Percentiles rank a stretch among this genome's conserved stretches.
These are phyloP conservation scores for Drosophila biarmipes DNA, from an alignment of 1,140 invertebrate genomes.

Conservation along the genomic window DNA sequence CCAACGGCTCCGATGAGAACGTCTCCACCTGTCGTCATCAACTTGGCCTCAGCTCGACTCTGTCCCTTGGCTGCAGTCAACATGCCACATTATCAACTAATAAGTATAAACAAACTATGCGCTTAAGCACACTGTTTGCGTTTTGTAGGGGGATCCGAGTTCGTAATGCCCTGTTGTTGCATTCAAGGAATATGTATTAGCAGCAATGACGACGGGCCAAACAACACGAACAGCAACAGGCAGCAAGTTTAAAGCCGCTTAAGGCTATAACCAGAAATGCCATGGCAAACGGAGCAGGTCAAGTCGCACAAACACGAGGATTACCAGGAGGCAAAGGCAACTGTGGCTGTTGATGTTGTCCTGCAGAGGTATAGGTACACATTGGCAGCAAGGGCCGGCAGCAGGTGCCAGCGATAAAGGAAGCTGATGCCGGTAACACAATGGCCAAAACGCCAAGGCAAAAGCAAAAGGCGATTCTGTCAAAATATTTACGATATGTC, in stretches of 20 bases:
- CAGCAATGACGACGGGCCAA: constrained; percentile 44
- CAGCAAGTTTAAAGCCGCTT: constrained; percentile 80
- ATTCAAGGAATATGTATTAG: constrained; percentile 41
- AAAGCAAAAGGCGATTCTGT: constrained; percentile 81
- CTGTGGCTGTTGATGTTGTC: constrained; percentile 24
- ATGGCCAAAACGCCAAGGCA: constrained; percentile 73
- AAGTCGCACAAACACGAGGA: constrained; percentile 79
- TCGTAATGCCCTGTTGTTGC: constrained; percentile 22
- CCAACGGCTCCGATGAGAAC: neutral
- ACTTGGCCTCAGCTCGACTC: neutral
- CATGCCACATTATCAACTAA: constrained; percentile 71
- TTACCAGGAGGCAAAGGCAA: constrained; percentile 57
- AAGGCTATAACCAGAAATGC: constrained; percentile 76
- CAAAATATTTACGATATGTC: constrained; percentile 81
- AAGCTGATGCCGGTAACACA: constrained; percentile 57
- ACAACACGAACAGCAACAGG: constrained; percentile 57
- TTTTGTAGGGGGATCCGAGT: constrained; percentile 9
- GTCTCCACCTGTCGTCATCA: constrained; percentile 10
- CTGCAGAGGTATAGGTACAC: neutral
- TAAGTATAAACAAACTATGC: constrained; percentile 77
- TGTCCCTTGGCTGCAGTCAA: constrained; percentile 1
- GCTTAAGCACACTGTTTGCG: constrained; percentile 69
- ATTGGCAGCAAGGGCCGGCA: constrained; percentile 2
- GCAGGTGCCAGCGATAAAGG: constrained; percentile 58
- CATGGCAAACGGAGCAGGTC: constrained; percentile 76